A percentile compares a stretch with the other conserved stretches of the same genome.
phyloP scores from a whole-genome alignment of 2,888 invertebrate genomes.

The Creontiades dilutus region DNA sequence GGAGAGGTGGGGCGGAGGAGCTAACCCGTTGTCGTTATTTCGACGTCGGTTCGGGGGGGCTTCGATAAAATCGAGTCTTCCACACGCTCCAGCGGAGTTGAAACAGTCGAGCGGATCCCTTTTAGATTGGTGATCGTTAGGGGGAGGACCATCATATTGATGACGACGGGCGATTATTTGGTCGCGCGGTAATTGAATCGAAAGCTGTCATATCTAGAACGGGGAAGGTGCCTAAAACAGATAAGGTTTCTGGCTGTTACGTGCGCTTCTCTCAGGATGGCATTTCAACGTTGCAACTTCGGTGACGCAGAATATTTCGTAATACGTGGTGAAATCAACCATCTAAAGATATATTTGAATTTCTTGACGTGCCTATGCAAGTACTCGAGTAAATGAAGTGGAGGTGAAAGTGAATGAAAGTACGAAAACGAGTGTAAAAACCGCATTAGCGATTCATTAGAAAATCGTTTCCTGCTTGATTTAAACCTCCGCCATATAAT shows the following conservation, averaged over 20 bases:
- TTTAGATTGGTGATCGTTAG: background rate
- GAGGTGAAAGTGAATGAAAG: no score
- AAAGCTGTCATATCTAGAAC: background rate
- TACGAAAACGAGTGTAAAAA: no score
- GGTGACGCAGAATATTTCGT: no score
- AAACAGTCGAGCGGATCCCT: background rate
- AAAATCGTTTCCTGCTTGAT: no score
- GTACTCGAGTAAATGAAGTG: no score
- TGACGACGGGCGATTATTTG: background rate
- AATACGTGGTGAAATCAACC: no score
- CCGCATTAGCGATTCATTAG: no score
- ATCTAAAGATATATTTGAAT: no score
- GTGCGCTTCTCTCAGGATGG: no score
- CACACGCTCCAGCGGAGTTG: background rate
- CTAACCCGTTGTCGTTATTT: slow-evolving; percentile 17
- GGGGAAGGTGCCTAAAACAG: background rate
- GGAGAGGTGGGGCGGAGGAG: background rate
- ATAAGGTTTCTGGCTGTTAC: background rate
- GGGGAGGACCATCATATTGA: background rate
- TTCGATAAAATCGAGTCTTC: slow-evolving; percentile 11
- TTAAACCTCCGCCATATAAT: no score
- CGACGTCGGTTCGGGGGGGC: background rate
- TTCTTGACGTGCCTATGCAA: no score
- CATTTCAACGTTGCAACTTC: no score
- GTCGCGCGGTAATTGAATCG: background rate